Conservation (phyloP, 2,888 invertebrate genomes). For the Conops quadrifasciatus region DNA sequence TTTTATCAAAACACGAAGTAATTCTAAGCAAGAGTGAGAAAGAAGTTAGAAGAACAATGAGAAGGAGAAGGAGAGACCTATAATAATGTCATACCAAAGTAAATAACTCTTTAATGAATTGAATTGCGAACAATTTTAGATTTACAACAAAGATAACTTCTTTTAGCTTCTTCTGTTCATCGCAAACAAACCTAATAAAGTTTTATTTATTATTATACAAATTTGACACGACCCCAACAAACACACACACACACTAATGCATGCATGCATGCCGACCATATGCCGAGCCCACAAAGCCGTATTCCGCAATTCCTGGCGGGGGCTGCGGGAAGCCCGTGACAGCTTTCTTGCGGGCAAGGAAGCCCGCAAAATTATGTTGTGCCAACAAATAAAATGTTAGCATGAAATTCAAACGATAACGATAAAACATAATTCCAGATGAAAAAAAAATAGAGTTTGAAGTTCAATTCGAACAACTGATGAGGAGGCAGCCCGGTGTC, state of each 20-base stretch:
- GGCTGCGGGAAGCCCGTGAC: no score
- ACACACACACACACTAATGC: neutral
- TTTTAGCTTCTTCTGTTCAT: neutral
- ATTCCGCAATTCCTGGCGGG: no score
- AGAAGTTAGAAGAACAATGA: no score
- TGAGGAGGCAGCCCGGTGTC: neutral
- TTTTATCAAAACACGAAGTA: no score
- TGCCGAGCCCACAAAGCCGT: neutral
- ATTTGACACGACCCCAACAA: constrained; percentile 18
- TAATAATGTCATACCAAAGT: neutral
- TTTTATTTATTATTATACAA: constrained; percentile 18
- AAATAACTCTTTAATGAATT: neutral
- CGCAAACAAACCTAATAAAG: neutral
- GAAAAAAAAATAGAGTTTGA: constrained; percentile 8
- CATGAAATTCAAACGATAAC: constrained; percentile 29
- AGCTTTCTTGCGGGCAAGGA: no score
- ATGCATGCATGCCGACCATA: no score
- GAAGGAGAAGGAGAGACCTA: no score
- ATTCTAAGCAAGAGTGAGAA: no score
- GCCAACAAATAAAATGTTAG: constrained; percentile 27
- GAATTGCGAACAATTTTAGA: neutral
- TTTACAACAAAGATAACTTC: neutral
- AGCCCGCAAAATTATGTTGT: constrained; percentile 32
- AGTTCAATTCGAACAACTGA: neutral
- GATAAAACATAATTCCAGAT: constrained; percentile 11